Conservation (phyloP, 2,797 vertebrate species). For the Ctenochaetus hawaiiensis region DNA sequence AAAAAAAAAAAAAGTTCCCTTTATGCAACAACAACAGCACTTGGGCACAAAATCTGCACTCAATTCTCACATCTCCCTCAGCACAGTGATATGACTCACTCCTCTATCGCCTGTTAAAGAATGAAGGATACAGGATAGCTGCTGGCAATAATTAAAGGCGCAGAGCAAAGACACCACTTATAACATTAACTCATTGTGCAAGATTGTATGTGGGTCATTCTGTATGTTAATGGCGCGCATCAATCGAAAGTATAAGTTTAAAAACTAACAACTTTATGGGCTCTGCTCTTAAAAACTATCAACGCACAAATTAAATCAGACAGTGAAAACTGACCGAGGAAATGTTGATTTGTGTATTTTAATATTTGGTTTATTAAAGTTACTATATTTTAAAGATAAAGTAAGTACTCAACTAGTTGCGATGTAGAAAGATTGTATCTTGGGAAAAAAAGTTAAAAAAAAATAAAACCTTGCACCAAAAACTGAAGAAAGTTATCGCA, state of each 20-base stretch:
- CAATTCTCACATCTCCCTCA: conserved; percentile 22
- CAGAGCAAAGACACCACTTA: conserved; percentile 24
- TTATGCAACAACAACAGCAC: background rate
- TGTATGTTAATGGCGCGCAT: background rate
- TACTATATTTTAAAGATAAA: too few species aligned
- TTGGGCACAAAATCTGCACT: background rate
- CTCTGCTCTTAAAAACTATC: too few species aligned
- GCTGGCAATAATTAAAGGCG: conserved; percentile 66
- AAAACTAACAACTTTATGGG: too few species aligned
- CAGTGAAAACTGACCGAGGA: too few species aligned
- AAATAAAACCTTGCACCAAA: too few species aligned
- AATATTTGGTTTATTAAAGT: too few species aligned
- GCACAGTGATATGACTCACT: conserved; percentile 69
- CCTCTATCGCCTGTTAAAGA: conserved; percentile 65
- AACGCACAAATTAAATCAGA: too few species aligned
- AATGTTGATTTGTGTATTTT: too few species aligned
- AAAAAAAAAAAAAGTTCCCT: conserved; percentile 1
- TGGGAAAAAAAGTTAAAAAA: too few species aligned
- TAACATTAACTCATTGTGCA: background rate
- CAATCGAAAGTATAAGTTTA: background rate
- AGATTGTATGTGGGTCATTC: background rate
- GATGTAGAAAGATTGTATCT: too few species aligned
- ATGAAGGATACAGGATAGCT: conserved; percentile 69
- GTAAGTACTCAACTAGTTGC: too few species aligned
- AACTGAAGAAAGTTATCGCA: too few species aligned